Evolutionary conservation across 2,797 vertebrate genomes (phyloP).

Genomic region (Spondyliosoma cantharus): DNA sequence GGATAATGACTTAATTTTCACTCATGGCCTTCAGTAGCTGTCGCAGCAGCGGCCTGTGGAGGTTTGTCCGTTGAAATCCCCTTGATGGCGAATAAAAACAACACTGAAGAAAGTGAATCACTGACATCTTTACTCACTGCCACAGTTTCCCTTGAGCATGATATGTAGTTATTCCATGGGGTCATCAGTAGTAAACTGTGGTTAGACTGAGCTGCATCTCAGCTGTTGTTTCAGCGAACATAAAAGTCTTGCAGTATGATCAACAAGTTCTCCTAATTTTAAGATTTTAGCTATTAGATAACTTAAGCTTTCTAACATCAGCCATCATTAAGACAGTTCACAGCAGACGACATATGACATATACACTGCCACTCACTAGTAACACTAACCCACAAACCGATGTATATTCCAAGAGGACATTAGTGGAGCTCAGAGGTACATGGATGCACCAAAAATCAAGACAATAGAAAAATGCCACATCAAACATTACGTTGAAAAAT

Average conservation of each 20-base stretch:
- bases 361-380: not conserved
- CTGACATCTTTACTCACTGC: constrained; percentile 3
- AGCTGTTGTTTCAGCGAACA: not conserved
- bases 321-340: not conserved
- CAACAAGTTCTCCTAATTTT: not conserved
- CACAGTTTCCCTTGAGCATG: constrained; percentile 15
- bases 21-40: not conserved
- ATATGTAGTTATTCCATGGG: not conserved
- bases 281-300: not conserved
- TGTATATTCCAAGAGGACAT: not conserved
- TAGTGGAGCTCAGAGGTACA: not conserved
- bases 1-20: no score
- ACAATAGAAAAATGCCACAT: not conserved
- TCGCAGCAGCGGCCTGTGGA: not conserved
- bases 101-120: not conserved
- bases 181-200: constrained; percentile 17
- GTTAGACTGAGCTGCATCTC: not conserved
- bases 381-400: not conserved
- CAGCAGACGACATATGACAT: not conserved
- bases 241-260: not conserved
- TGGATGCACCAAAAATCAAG: not conserved
- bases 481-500: not conserved
- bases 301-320: not conserved
- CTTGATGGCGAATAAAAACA: not conserved
- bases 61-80: not conserved